A percentile compares a stretch with the other conserved stretches of the same genome.
phyloP scores from a whole-genome alignment of 2,797 vertebrate genomes.

The Intellagama lesueurii region DNA sequence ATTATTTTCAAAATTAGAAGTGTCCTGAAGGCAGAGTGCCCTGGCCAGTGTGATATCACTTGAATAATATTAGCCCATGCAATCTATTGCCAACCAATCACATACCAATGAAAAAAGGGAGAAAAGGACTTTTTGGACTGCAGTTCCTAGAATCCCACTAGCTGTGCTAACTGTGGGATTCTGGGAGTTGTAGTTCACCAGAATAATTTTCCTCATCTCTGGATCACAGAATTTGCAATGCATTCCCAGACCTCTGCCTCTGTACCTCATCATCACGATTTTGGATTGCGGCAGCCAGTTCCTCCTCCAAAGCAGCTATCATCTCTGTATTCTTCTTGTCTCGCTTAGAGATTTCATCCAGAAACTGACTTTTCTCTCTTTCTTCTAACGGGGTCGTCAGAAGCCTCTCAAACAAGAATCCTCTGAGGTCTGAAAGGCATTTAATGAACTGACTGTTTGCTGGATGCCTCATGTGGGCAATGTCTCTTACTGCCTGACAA shows the following conservation, averaged over 20 bases:
- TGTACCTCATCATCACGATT: slow-evolving; percentile 76
- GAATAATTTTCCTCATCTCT: background rate
- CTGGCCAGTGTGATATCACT: no score
- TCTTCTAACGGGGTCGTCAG: slow-evolving; percentile 78
- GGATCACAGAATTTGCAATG: background rate
- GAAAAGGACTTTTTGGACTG: background rate
- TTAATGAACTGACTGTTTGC: slow-evolving; percentile 66
- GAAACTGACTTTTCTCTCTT: slow-evolving; percentile 63
- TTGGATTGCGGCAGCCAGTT: slow-evolving; percentile 58
- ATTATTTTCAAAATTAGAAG: no score
- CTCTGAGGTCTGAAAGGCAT: slow-evolving; percentile 77
- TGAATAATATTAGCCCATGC: no score
- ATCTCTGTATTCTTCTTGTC: slow-evolving; percentile 64
- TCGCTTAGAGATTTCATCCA: slow-evolving; percentile 61
- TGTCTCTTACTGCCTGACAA: slow-evolving; percentile 53
- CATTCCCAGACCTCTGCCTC: background rate
- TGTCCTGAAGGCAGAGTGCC: no score
- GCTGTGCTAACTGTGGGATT: background rate
- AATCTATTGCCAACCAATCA: no score
- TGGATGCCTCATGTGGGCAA: slow-evolving; percentile 28
- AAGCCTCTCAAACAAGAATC: slow-evolving; percentile 78
- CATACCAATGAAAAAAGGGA: background rate
- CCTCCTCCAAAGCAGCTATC: slow-evolving; percentile 62
- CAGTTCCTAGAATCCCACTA: background rate
- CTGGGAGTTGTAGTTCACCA: background rate